Conservation (phyloP, 2,888 invertebrate species). For the Drosophila ustulata region DNA sequence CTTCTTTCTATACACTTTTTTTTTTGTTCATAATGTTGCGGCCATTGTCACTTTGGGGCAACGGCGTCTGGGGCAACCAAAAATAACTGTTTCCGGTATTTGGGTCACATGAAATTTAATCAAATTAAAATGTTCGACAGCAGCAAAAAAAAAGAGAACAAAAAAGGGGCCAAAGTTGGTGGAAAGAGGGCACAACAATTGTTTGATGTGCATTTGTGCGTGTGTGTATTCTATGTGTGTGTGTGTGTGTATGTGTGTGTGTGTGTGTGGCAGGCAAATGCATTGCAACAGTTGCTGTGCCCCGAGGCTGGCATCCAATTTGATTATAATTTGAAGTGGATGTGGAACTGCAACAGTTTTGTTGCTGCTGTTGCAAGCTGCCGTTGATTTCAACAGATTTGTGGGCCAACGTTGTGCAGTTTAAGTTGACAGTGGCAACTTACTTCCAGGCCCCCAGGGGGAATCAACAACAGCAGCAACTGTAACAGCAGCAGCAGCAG, state of each 20-base stretch:
- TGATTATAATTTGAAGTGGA: conserved; percentile 64
- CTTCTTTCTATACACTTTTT: neutral
- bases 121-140: conserved; percentile 82
- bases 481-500: conserved; percentile 30
- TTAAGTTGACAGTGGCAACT: conserved; percentile 69
- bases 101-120: conserved; percentile 82
- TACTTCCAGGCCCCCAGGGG: conserved; percentile 57
- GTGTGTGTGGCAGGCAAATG: conserved; percentile 40
- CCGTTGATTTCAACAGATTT: conserved; percentile 66
- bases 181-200: conserved; percentile 55
- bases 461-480: conserved; percentile 40
- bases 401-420: conserved; percentile 61
- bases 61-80: conserved; percentile 70
- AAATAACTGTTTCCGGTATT: conserved; percentile 81
- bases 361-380: conserved; percentile 30
- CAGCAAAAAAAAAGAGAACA: conserved; percentile 25
- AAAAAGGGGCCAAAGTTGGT: conserved; percentile 47
- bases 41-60: conserved; percentile 75
- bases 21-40: conserved; percentile 62
- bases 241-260: conserved; percentile 22
- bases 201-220: conserved; percentile 54
- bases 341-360: conserved; percentile 50
- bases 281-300: conserved; percentile 62
- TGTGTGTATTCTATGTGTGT: conserved; percentile 7
- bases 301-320: conserved; percentile 52